Evolutionary conservation across 2,888 invertebrate genomes (phyloP), one percentile per base, ranked within the genome.

Genomic region (Xestia sexstrigata): DNA sequence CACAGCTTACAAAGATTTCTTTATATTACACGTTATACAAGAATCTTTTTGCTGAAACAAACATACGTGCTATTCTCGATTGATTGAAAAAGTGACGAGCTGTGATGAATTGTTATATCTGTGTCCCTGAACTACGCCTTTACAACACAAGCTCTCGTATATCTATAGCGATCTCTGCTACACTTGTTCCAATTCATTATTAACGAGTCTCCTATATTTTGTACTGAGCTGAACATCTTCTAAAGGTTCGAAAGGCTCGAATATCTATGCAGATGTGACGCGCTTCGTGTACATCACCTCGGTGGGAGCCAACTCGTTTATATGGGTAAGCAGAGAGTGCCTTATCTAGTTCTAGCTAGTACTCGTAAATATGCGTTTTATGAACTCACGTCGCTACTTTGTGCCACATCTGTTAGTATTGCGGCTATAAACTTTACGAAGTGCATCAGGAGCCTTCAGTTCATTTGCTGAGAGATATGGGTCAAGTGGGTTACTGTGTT

Each of bases 231-330:
- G 8, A 49, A 49, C 49, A 49, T 49, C 49, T 49, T 49, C 2
- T 20, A 7, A 49, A 49, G 49, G 20, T 49, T 20, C 7, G 7
- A 20, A 49, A 49, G 9, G 42, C 42, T 35, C 9, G 60, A 76
- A 88, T 78, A 81, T 80, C 72, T 72, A 79, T 84, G 79, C 78
- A 86, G 80, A 82, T 83, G 77, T 75, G 67, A 35, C 62, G 35
- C 45, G 17, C 17, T 76, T 26, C 17, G 8, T 63, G 35, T 26
- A n/a, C 20, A 52, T 26, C 17, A 2, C 60, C 52, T 60, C 23
- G 30, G 7, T 49, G 15, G 49, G n/a, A 23, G 7, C 26, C 7
- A 26, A 8, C 26, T 42, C 26, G 8, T 63, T 73, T 42, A 45
- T 17, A 26, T 58, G n/a, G 7, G 45, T 39, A 65, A 58, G 42